Conservation (phyloP, 2,888 invertebrate genomes). For the Ramazzottius varieornatus region DNA sequence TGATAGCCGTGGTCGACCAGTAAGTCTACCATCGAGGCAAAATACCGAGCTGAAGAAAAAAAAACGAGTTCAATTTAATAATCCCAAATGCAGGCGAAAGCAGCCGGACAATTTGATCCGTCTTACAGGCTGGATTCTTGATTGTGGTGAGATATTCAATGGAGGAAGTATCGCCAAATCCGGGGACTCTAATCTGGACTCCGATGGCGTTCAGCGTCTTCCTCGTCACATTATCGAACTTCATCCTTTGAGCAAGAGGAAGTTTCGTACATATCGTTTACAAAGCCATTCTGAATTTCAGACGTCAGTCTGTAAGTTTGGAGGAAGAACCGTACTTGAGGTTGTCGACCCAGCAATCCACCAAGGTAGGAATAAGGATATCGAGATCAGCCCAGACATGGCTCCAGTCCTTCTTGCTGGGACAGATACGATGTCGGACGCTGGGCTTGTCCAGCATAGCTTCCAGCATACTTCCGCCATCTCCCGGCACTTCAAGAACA, state of each 20-base stretch:
- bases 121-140: not conserved
- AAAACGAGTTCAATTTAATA: not conserved
- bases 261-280: too few relatives aligned
- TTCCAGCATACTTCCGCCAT: not conserved
- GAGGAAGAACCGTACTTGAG: not conserved
- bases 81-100: too few relatives aligned
- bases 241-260: slow-evolving; percentile 30
- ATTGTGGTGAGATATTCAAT: slow-evolving; percentile 51
- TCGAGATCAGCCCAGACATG: not conserved
- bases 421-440: not conserved
- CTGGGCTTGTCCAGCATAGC: not conserved
- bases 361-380: not conserved
- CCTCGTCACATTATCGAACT: slow-evolving; percentile 55
- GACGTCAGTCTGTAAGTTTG: too few relatives aligned
- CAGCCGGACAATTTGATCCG: not conserved
- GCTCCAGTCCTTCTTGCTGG: not conserved
- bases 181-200: slow-evolving; percentile 52
- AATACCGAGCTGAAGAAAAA: slow-evolving; percentile 45
- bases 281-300: too few relatives aligned
- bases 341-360: slow-evolving; percentile 1
- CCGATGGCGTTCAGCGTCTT: slow-evolving; percentile 53
- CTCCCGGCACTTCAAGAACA: not conserved
- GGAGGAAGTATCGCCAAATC: slow-evolving; percentile 59
- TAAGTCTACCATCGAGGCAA: slow-evolving; percentile 51
- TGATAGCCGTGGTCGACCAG: slow-evolving; percentile 47